These are phyloP conservation scores for Sphenodon punctatus DNA, from an alignment of 2,797 vertebrate species.

Conservation along the genomic window DNA sequence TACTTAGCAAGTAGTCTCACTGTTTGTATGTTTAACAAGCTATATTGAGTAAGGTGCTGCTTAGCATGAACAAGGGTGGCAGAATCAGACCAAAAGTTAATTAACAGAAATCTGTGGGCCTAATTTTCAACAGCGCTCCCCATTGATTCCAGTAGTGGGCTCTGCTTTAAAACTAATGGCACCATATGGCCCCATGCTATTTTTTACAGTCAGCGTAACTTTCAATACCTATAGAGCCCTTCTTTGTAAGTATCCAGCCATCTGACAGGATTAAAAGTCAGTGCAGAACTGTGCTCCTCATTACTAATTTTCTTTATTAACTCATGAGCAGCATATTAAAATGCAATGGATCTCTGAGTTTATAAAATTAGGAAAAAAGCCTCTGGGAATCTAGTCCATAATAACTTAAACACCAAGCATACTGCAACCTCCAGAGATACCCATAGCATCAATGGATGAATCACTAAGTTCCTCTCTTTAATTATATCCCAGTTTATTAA, in stretches of 20 bases:
- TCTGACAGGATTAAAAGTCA: not conserved
- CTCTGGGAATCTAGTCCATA: not conserved
- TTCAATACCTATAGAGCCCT: not conserved
- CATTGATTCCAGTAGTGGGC: not conserved
- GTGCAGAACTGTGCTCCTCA: not conserved
- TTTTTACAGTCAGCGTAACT: not conserved
- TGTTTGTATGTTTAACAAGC: not conserved
- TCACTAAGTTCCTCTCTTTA: not conserved
- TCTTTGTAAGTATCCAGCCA: not conserved
- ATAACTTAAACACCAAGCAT: not conserved
- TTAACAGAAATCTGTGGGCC: not conserved
- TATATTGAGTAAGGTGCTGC: not conserved
- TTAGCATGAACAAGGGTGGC: not conserved
- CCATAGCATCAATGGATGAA: not conserved
- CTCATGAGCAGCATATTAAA: not conserved
- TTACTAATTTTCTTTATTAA: constrained; percentile 5
- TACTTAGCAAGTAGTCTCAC: not conserved
- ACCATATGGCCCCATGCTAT: not conserved
- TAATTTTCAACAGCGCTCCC: not conserved
- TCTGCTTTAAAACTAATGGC: not conserved
- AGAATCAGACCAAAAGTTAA: not conserved
- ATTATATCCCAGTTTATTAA: not conserved
- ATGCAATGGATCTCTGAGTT: not conserved
- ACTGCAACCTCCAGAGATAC: not conserved
- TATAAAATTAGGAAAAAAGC: constrained; percentile 4